These are phyloP conservation scores for Heterodera filipjevi DNA, from an alignment of 2,888 invertebrate genomes.

Conservation along the genomic window DNA sequence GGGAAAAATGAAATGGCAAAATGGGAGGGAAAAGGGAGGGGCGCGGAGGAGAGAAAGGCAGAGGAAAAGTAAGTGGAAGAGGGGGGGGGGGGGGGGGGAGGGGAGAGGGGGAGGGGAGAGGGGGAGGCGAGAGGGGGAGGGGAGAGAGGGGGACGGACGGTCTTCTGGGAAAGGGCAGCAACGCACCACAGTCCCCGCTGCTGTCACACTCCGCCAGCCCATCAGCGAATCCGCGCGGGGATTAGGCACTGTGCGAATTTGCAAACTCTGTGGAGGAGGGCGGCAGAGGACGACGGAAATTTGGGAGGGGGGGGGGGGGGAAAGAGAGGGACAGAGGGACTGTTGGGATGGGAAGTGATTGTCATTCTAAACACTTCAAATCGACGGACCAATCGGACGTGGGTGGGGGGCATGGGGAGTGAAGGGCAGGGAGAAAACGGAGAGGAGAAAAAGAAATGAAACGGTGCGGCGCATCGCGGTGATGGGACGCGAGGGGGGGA, in stretches of 20 bases:
- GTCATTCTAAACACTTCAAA: background rate
- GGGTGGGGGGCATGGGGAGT: background rate
- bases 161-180: background rate
- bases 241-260: constrained; percentile 11
- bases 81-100: background rate
- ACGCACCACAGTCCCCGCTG: background rate
- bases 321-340: too few species aligned
- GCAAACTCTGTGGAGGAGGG: background rate
- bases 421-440: background rate
- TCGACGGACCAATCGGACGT: too few species aligned
- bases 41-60: background rate
- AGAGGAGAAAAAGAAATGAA: background rate
- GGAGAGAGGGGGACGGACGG: background rate
- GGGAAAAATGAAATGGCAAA: background rate
- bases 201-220: background rate
- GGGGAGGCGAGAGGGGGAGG: background rate
- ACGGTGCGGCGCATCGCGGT: background rate
- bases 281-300: background rate
- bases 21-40: background rate
- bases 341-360: background rate
- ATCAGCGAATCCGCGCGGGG: constrained; percentile 11
- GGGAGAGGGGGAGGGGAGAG: background rate
- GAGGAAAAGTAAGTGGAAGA: background rate
- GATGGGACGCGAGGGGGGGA: background rate
- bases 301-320: background rate